Conservation (phyloP, 2,797 vertebrate species). For the Chelon labrosus region DNA sequence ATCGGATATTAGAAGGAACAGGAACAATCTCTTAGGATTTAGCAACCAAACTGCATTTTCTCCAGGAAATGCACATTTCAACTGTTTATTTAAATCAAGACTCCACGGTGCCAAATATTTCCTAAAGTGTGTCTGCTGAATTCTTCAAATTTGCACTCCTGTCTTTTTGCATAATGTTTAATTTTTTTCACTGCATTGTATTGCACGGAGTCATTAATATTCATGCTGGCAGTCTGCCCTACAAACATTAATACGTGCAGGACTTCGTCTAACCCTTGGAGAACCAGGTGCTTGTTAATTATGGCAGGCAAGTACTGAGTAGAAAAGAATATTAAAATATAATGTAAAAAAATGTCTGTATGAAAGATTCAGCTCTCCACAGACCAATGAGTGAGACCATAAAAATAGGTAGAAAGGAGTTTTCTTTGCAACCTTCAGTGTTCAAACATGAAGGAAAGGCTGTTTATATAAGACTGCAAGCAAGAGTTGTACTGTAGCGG, state of each 20-base stretch:
- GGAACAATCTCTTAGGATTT: no score
- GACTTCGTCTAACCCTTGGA: constrained; percentile 1
- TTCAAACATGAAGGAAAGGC: background rate
- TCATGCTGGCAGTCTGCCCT: constrained; percentile 25
- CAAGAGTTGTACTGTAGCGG: background rate
- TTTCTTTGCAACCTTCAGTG: background rate
- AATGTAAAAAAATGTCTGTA: background rate
- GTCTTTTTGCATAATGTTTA: constrained; percentile 43
- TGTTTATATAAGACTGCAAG: background rate
- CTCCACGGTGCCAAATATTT: constrained; percentile 16
- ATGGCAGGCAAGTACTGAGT: constrained; percentile 12
- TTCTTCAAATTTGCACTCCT: constrained; percentile 34
- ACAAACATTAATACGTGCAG: constrained; percentile 42
- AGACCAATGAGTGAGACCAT: background rate
- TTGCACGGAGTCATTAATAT: constrained; percentile 35
- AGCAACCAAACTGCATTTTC: no score
- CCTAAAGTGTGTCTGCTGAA: constrained; percentile 41
- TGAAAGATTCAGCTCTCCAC: background rate
- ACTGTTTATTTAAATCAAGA: constrained; percentile 41
- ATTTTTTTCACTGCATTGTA: constrained; percentile 31
- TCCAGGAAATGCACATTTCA: background rate
- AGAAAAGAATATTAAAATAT: constrained; percentile 21
- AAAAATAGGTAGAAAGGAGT: background rate
- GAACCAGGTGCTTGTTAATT: constrained; percentile 25
- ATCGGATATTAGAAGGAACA: background rate